Conservation (phyloP, 1,140 invertebrate genomes). For the Drusus annulatus region DNA sequence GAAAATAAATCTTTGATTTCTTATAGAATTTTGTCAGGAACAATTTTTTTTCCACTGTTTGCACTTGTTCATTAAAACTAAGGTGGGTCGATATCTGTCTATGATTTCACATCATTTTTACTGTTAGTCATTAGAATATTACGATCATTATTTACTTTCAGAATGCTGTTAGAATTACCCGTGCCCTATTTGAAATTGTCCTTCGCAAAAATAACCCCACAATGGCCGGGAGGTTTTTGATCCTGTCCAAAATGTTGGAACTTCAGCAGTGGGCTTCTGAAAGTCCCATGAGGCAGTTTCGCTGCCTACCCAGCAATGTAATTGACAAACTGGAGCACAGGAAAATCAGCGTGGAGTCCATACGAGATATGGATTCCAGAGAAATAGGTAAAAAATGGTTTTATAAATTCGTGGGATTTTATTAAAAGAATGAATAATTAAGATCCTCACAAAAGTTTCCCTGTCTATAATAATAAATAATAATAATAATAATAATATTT, state of each 20-base stretch:
- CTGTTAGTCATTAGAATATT: too few relatives aligned
- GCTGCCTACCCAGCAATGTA: constrained; percentile 82
- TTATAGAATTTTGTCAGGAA: too few relatives aligned
- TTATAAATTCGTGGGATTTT: too few relatives aligned
- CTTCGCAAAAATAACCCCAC: constrained; percentile 91
- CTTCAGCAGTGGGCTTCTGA: constrained; percentile 91
- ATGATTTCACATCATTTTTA: too few relatives aligned
- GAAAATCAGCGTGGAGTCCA: constrained; percentile 80
- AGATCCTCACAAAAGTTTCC: too few relatives aligned
- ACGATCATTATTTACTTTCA: constrained; percentile 72
- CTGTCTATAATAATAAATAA: too few relatives aligned
- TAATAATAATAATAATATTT: too few relatives aligned
- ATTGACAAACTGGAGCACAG: constrained; percentile 87
- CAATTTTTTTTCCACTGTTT: too few relatives aligned
- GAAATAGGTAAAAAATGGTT: constrained; percentile 86
- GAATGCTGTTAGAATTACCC: constrained; percentile 91
- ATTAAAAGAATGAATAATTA: too few relatives aligned
- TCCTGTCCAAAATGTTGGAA: constrained; percentile 92
- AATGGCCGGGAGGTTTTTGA: constrained; percentile 86
- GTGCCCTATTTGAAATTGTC: constrained; percentile 96
- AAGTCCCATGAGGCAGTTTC: constrained; percentile 90
- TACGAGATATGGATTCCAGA: constrained; percentile 89
- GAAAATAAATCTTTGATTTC: too few relatives aligned
- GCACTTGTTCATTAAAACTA: too few relatives aligned
- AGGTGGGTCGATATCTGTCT: too few relatives aligned